phyloP scores from a whole-genome alignment of 2,888 invertebrate species.

The Hypomecis atomaria region DNA sequence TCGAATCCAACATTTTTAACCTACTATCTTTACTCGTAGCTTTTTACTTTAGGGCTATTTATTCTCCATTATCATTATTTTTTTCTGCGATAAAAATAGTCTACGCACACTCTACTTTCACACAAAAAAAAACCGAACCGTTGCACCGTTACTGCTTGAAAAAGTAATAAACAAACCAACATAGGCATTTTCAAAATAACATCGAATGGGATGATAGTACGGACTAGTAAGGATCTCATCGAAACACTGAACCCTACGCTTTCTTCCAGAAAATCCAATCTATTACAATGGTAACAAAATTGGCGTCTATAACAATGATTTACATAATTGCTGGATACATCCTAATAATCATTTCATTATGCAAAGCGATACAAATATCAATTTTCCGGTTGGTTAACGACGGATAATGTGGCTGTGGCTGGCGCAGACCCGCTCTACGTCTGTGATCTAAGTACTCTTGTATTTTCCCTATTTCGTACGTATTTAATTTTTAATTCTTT shows the following conservation, averaged over 20 bases:
- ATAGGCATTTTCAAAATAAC: too few relatives aligned
- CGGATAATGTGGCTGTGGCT: slow-evolving; percentile 48
- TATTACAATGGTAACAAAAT: slow-evolving; percentile 11
- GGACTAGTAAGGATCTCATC: too few relatives aligned
- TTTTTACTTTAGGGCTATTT: too few relatives aligned
- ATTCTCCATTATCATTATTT: too few relatives aligned
- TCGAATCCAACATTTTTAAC: too few relatives aligned
- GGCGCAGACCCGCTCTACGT: slow-evolving; percentile 6
- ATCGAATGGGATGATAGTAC: too few relatives aligned
- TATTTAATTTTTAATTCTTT: not conserved
- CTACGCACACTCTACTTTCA: too few relatives aligned
- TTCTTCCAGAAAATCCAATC: slow-evolving; percentile 21
- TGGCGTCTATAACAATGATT: slow-evolving; percentile 30
- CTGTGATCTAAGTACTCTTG: slow-evolving; percentile 7
- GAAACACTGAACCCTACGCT: not conserved
- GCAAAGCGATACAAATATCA: slow-evolving; percentile 62
- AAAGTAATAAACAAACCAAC: too few relatives aligned
- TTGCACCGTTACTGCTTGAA: too few relatives aligned
- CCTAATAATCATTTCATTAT: slow-evolving; percentile 40
- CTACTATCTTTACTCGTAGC: too few relatives aligned
- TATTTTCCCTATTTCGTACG: not conserved
- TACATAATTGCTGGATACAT: slow-evolving; percentile 33
- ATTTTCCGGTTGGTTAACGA: slow-evolving; percentile 68
- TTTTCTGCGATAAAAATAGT: too few relatives aligned
- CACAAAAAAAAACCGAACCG: too few relatives aligned